A percentile compares a stretch with the other conserved stretches of the same genome.
phyloP scores from a whole-genome alignment of 1,140 invertebrate genomes.

The Meloidogyne hapla region DNA sequence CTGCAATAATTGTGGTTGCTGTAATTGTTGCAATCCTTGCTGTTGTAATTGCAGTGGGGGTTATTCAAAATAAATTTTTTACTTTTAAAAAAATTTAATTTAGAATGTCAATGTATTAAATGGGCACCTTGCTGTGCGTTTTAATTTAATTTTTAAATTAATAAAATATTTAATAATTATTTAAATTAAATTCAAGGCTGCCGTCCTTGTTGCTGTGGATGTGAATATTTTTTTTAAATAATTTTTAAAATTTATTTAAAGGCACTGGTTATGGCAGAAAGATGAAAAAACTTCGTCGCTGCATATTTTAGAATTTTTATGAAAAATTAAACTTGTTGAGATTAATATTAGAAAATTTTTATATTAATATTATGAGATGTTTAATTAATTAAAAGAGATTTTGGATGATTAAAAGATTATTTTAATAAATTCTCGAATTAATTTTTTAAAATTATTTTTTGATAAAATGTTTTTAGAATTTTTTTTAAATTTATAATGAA shows the following conservation, averaged over 20 bases:
- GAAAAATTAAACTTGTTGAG: no score
- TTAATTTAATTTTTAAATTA: not conserved
- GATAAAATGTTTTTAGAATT: no score
- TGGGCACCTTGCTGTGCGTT: not conserved
- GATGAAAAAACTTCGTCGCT: not conserved
- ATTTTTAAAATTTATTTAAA: not conserved
- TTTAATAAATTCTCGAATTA: no score
- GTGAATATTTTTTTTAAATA: not conserved
- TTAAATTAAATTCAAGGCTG: not conserved
- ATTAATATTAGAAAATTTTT: no score
- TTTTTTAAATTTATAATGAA: no score
- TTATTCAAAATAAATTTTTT: not conserved
- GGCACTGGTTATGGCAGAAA: not conserved
- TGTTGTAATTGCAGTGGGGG: not conserved
- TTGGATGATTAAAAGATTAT: no score
- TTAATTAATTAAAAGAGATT: no score
- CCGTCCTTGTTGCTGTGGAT: not conserved
- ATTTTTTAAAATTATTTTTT: no score
- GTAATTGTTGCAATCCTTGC: not conserved
- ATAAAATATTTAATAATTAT: no score
- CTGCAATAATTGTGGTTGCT: not conserved
- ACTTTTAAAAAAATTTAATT: no score
- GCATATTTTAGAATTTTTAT: no score
- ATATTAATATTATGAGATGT: no score
- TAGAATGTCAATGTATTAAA: not conserved